Evolutionary conservation across 2,797 vertebrate species (phyloP).

Genomic region (Anabas testudineus): DNA sequence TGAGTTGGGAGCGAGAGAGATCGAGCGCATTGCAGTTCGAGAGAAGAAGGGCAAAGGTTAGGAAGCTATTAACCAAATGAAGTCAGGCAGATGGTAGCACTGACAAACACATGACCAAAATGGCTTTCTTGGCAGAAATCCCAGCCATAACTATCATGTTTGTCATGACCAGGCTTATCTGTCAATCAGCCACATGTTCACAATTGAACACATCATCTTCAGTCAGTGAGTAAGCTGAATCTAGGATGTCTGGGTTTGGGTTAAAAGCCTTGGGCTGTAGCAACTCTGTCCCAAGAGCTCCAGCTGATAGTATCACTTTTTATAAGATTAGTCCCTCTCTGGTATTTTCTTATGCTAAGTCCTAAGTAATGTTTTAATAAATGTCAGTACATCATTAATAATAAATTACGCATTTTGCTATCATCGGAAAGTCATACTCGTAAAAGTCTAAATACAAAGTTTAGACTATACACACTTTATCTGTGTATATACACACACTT

Average conservation of each 20-base stretch:
- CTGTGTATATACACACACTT: not conserved
- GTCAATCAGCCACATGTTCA: conserved; percentile 54
- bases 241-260: conserved; percentile 22
- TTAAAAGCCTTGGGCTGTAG: conserved; percentile 9
- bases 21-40: conserved; percentile 7
- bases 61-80: conserved; percentile 58
- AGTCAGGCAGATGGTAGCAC: conserved; percentile 63
- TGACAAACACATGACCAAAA: conserved; percentile 66
- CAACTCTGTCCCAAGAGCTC: conserved; percentile 10
- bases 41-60: conserved; percentile 55
- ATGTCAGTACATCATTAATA: not conserved
- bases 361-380: not conserved
- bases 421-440: conserved; percentile 7
- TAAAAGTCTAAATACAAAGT: not conserved
- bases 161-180: conserved; percentile 57
- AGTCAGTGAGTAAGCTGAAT: conserved; percentile 24
- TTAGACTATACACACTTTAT: too few species aligned
- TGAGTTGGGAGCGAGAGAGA: conserved; percentile 15
- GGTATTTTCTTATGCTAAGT: not conserved
- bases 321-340: conserved; percentile 12
- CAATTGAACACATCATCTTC: conserved; percentile 44
- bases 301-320: conserved; percentile 2
- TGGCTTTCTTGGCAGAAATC: conserved; percentile 66
- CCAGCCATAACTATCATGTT: conserved; percentile 58
- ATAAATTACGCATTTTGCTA: not conserved